These are phyloP conservation scores for Bombus huntii DNA, from an alignment of 1,140 invertebrate genomes.

Conservation along the genomic window DNA sequence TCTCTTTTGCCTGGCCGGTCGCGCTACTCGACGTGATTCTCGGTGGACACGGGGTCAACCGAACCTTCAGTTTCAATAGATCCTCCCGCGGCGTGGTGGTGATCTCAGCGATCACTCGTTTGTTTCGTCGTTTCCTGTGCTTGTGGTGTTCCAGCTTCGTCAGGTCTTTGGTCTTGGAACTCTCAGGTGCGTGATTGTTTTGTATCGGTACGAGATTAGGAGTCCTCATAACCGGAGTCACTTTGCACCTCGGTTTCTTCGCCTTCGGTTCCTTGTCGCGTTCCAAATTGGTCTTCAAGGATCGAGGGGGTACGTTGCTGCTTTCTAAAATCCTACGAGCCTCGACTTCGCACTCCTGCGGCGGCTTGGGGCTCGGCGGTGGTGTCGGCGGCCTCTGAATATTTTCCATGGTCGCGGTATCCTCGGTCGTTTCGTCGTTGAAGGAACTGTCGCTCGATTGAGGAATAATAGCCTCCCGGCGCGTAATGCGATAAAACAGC, in stretches of 20 bases:
- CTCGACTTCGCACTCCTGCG: conserved; percentile 50
- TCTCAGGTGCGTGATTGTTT: conserved; percentile 19
- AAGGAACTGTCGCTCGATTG: conserved; percentile 36
- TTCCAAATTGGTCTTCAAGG: conserved; percentile 47
- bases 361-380: conserved; percentile 76
- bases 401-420: conserved; percentile 71
- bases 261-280: conserved; percentile 71
- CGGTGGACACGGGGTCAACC: conserved; percentile 76
- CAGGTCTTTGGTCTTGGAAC: conserved; percentile 64
- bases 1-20: conserved; percentile 71
- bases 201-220: conserved; percentile 59
- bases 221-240: conserved; percentile 75
- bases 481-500: conserved; percentile 71
- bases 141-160: conserved; percentile 76
- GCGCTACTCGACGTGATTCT: conserved; percentile 66
- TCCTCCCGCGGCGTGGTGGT: conserved; percentile 78
- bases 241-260: conserved; percentile 79
- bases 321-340: conserved; percentile 31
- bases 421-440: conserved; percentile 30
- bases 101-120: conserved; percentile 79
- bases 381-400: conserved; percentile 78
- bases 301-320: conserved; percentile 20
- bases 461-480: conserved; percentile 56
- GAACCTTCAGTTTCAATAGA: conserved; percentile 76
- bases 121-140: conserved; percentile 75